Evolutionary conservation across 1,140 invertebrate genomes (phyloP).

Genomic region (Drosophila bocqueti): DNA sequence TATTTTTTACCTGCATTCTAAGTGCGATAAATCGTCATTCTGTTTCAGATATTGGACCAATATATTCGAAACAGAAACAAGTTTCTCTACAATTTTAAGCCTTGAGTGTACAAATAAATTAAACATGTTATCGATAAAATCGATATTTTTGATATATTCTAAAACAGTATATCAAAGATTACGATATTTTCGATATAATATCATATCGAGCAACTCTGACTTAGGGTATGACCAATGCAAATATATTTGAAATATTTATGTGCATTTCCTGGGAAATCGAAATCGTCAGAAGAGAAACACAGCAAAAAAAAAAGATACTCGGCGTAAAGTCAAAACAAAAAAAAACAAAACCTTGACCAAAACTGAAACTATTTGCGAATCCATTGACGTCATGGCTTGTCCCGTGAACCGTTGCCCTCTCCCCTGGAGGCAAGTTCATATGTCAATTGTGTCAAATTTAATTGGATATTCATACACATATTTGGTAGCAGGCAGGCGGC

Average conservation of each 20-base stretch:
- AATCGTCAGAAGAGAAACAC: not conserved
- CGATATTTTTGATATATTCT: not conserved
- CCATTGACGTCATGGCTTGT: constrained; percentile 29
- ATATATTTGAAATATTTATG: constrained; percentile 12
- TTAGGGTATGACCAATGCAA: not conserved
- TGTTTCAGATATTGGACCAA: no score
- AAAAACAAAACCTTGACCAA: not conserved
- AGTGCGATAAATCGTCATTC: no score
- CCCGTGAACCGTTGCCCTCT: not conserved
- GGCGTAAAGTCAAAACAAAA: constrained; percentile 11
- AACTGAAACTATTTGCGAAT: constrained; percentile 11
- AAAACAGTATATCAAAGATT: not conserved
- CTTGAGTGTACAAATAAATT: no score
- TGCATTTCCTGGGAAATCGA: constrained; percentile 18
- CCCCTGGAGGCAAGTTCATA: constrained; percentile 23
- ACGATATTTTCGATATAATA: not conserved
- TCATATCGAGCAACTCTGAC: not conserved
- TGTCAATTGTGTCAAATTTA: constrained; percentile 54
- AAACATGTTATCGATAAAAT: no score
- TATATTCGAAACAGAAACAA: no score
- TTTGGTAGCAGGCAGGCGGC: constrained; percentile 10
- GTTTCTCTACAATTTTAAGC: no score
- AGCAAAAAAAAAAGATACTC: not conserved
- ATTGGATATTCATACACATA: constrained; percentile 38
- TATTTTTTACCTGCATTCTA: no score